These are phyloP conservation scores for Andrena marginata DNA, from an alignment of 2,888 invertebrate genomes.

Conservation along the genomic window DNA sequence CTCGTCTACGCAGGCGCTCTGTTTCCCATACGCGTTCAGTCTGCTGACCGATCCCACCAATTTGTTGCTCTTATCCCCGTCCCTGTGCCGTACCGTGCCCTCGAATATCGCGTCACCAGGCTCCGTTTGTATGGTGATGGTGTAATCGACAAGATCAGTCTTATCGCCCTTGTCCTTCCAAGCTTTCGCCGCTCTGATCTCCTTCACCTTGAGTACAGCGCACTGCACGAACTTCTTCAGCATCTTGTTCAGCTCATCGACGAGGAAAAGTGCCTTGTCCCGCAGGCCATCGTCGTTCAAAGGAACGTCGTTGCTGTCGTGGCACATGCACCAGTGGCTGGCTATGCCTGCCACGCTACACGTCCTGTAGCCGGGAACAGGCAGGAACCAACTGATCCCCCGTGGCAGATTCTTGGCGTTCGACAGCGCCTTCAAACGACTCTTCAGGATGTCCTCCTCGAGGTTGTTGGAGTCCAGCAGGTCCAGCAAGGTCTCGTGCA, in stretches of 20 bases:
- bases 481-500: slow-evolving; percentile 92
- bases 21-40: slow-evolving; percentile 92
- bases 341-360: slow-evolving; percentile 92
- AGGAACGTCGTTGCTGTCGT: slow-evolving; percentile 88
- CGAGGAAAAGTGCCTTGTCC: slow-evolving; percentile 88
- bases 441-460: slow-evolving; percentile 83
- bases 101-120: slow-evolving; percentile 93
- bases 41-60: slow-evolving; percentile 91
- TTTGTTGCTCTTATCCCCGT: slow-evolving; percentile 82
- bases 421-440: slow-evolving; percentile 82
- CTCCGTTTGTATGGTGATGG: slow-evolving; percentile 87
- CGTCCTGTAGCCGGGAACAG: slow-evolving; percentile 90
- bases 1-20: slow-evolving; percentile 92
- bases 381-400: slow-evolving; percentile 92
- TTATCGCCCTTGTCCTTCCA: slow-evolving; percentile 80
- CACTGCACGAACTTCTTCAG: slow-evolving; percentile 89
- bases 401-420: slow-evolving; percentile 78
- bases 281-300: slow-evolving; percentile 86
- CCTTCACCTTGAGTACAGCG: slow-evolving; percentile 87
- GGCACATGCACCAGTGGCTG: slow-evolving; percentile 96
- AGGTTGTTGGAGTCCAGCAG: slow-evolving; percentile 87
- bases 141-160: slow-evolving; percentile 87
- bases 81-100: slow-evolving; percentile 88
- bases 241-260: slow-evolving; percentile 89
- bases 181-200: slow-evolving; percentile 89